These are phyloP conservation scores for Graphium colonna DNA, from an alignment of 2,888 invertebrate genomes.

Conservation along the genomic window DNA sequence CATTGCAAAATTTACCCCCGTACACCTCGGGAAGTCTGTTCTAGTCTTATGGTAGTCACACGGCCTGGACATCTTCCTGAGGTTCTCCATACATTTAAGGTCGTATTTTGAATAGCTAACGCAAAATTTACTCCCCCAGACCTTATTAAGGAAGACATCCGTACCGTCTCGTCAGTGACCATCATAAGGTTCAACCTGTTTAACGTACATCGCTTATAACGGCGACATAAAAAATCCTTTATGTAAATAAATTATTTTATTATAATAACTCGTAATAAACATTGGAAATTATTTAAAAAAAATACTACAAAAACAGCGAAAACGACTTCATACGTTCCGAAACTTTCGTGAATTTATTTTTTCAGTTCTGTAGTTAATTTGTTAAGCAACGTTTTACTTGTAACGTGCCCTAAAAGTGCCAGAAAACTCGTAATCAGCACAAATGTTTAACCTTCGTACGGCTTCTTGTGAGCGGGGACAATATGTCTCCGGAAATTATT, in stretches of 20 bases:
- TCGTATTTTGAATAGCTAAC: too few species aligned
- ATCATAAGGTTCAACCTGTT: too few species aligned
- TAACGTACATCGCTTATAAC: too few species aligned
- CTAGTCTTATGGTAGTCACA: too few species aligned
- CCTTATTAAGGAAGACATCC: too few species aligned
- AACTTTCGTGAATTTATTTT: background rate
- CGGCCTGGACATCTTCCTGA: too few species aligned
- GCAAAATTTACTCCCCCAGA: too few species aligned
- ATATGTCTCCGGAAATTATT: constrained; percentile 1
- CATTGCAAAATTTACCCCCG: too few species aligned
- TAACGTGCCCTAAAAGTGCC: background rate
- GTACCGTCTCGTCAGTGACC: too few species aligned
- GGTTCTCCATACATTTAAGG: too few species aligned
- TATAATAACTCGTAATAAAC: background rate
- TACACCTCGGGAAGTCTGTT: too few species aligned
- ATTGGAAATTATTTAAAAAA: background rate
- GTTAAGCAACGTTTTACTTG: background rate
- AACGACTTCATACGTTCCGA: background rate
- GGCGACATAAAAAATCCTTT: background rate
- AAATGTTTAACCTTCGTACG: background rate
- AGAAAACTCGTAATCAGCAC: background rate
- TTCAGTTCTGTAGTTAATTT: background rate
- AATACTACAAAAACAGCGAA: background rate
- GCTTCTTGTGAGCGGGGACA: background rate
- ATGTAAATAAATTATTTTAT: background rate